phyloP scores from a whole-genome alignment of 2,888 invertebrate species.

The Aphidoletes aphidimyza region DNA sequence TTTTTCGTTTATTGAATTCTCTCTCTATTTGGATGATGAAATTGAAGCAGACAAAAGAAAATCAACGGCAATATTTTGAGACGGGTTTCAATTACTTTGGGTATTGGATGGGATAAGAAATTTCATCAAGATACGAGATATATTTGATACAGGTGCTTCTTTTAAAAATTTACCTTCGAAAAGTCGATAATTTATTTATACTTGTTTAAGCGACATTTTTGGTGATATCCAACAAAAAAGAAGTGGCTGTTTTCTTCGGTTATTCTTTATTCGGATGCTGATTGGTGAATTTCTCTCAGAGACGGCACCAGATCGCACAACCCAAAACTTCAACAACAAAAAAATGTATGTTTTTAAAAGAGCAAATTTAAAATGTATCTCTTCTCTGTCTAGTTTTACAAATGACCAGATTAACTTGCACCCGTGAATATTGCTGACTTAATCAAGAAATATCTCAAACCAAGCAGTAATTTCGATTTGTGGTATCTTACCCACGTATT shows the following conservation, averaged over 20 bases:
- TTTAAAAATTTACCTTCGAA: not conserved
- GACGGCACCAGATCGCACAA: too few relatives aligned
- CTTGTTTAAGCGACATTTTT: slow-evolving; percentile 45
- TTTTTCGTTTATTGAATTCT: not conserved
- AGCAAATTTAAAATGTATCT: too few relatives aligned
- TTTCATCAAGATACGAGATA: not conserved
- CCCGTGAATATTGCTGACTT: not conserved
- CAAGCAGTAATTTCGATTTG: not conserved
- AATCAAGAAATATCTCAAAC: not conserved
- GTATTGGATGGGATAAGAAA: not conserved
- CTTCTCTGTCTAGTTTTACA: too few relatives aligned
- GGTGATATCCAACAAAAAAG: slow-evolving; percentile 8
- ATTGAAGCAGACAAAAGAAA: not conserved
- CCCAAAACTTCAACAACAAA: too few relatives aligned
- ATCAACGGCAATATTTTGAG: not conserved
- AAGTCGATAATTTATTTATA: not conserved
- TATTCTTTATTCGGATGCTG: not conserved
- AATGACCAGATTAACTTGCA: too few relatives aligned
- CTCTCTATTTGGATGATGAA: not conserved
- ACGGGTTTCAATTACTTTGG: not conserved
- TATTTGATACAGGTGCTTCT: slow-evolving; percentile 20
- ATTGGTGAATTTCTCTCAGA: not conserved
- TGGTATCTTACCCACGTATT: slow-evolving; percentile 10
- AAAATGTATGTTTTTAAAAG: too few relatives aligned
- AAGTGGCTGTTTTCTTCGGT: not conserved